phyloP scores from a whole-genome alignment of 37 sponge, comb jelly and placozoan genomes.

The Oscarella lobularis region DNA sequence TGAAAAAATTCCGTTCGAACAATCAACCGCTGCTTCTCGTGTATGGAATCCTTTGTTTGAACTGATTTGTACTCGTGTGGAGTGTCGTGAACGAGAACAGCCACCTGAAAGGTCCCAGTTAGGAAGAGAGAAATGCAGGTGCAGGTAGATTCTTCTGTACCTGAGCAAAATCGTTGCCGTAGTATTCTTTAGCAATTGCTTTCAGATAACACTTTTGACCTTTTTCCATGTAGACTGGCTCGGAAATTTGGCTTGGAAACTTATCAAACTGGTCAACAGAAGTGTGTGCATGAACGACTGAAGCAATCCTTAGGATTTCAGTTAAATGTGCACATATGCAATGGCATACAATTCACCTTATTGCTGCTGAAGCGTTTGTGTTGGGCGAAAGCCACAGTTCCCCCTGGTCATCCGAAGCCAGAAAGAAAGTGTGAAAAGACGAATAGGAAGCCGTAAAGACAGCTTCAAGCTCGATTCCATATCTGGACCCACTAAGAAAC shows the following conservation, averaged over 20 bases:
- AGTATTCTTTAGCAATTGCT: not conserved
- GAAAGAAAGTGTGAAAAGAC: not conserved
- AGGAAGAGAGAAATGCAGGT: too few species aligned
- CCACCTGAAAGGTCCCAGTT: too few species aligned
- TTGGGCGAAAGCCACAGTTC: not conserved
- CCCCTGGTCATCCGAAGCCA: not conserved
- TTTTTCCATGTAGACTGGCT: not conserved
- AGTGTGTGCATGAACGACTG: not conserved
- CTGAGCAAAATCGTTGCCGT: not conserved
- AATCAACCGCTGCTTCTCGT: too few species aligned
- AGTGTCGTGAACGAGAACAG: too few species aligned
- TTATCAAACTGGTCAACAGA: not conserved
- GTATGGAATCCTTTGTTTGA: too few species aligned
- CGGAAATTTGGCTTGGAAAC: not conserved
- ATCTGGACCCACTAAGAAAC: not conserved
- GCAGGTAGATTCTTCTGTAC: too few species aligned
- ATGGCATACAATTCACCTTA: not conserved
- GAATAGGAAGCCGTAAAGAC: not conserved
- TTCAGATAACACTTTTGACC: not conserved
- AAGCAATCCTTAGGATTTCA: constrained; percentile 2
- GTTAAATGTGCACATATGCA: too few species aligned
- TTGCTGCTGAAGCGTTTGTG: not conserved
- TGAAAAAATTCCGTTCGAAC: too few species aligned
- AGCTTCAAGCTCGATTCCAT: not conserved
- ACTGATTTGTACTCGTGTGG: too few species aligned